Conservation (phyloP, 2,888 invertebrate genomes). For the Drosophila atripex region DNA sequence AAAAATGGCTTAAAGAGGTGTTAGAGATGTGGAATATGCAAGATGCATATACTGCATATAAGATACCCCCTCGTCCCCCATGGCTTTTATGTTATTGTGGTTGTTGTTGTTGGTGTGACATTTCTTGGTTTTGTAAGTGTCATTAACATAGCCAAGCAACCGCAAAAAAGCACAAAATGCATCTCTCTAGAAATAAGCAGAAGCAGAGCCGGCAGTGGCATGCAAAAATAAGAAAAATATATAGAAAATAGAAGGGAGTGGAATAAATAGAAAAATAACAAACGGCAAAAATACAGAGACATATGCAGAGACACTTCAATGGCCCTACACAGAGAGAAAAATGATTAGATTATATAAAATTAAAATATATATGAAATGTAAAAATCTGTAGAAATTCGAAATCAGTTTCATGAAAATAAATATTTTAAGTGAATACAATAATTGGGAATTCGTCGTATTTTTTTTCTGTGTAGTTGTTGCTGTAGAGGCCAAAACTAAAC, state of each 20-base stretch:
- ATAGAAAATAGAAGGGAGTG: conserved; percentile 1
- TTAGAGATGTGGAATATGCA: conserved; percentile 30
- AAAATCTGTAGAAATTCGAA: no score
- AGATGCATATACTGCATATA: conserved; percentile 19
- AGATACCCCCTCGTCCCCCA: not conserved
- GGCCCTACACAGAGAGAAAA: not conserved
- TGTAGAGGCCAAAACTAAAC: conserved; percentile 43
- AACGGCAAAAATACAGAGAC: conserved; percentile 8
- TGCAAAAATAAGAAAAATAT: conserved; percentile 45
- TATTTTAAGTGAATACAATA: not conserved
- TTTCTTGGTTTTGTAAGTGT: conserved; percentile 63
- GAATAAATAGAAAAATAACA: conserved; percentile 34
- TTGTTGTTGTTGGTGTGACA: conserved; percentile 30
- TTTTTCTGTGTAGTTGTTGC: conserved; percentile 9
- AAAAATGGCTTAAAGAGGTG: conserved; percentile 8
- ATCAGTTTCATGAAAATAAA: not conserved
- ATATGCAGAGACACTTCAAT: conserved; percentile 34
- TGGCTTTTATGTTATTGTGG: conserved; percentile 1
- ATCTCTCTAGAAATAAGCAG: conserved; percentile 50
- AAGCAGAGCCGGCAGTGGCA: conserved; percentile 20
- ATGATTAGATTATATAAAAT: no score
- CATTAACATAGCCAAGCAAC: conserved; percentile 77
- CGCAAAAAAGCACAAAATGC: conserved; percentile 77
- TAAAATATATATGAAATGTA: not conserved
- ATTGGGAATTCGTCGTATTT: not conserved